Evolutionary conservation across 2,888 invertebrate species (phyloP).

Genomic region (Synergus japonicus): DNA sequence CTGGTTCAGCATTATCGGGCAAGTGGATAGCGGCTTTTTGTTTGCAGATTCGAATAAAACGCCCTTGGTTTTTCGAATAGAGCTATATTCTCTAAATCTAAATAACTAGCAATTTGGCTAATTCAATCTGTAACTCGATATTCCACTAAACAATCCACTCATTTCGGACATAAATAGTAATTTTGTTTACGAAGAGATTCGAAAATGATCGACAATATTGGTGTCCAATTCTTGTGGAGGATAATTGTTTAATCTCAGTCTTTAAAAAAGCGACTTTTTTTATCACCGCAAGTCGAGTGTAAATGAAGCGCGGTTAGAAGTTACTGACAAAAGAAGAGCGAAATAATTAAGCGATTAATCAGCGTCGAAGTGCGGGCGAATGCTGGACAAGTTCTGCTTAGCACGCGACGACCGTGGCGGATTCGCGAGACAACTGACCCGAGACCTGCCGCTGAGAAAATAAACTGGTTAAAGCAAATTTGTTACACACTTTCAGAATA

Average conservation of each 20-base stretch:
- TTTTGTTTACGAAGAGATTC: too few relatives aligned
- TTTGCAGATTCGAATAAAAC: not conserved
- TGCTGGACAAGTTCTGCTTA: slow-evolving; percentile 55
- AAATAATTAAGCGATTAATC: slow-evolving; percentile 65
- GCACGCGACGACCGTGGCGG: slow-evolving; percentile 57
- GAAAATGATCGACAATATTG: too few relatives aligned
- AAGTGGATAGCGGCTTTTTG: not conserved
- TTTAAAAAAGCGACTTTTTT: too few relatives aligned
- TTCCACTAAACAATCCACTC: too few relatives aligned
- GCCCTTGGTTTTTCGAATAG: not conserved
- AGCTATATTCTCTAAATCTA: too few relatives aligned
- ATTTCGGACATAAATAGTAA: too few relatives aligned
- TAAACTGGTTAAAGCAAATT: slow-evolving; percentile 23
- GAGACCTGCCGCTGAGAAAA: slow-evolving; percentile 36
- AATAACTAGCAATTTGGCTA: too few relatives aligned
- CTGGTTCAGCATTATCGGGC: not conserved
- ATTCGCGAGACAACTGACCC: slow-evolving; percentile 52
- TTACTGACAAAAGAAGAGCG: slow-evolving; percentile 52
- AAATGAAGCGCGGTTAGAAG: slow-evolving; percentile 10
- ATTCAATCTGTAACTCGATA: too few relatives aligned
- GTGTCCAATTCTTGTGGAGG: too few relatives aligned
- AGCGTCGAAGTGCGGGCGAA: slow-evolving; percentile 52
- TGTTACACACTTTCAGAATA: slow-evolving; percentile 34
- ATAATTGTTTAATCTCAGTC: too few relatives aligned
- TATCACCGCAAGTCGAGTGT: too few relatives aligned